Base-by-base conservation (phyloP, 2,888 invertebrate species). In the Muschampia plurimacula region DNA sequence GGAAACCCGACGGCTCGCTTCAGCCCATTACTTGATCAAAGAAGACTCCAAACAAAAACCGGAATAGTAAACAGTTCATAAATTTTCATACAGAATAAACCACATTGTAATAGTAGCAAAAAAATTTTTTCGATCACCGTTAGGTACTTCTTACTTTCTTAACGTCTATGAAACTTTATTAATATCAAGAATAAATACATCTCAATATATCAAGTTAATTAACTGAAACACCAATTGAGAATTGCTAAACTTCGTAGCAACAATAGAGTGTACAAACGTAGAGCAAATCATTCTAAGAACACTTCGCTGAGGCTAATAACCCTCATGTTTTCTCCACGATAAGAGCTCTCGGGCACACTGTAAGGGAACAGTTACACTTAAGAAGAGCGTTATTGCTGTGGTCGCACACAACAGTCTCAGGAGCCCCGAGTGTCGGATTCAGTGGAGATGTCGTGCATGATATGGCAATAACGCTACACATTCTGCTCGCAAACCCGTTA, bases 351-450 rank as follows among this genome's bases (percentile, higher is more conserved):
- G 74, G 78, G 81, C 74, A 76, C 70, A 77, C 76, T 82, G 77
- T 80, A 82, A 81, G 83, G 75, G 80, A 82, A 80, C 81, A 84
- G 83, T 86, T 82, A 84, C 83, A 87, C 84, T 89, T 87, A 85
- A 86, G 85, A 83, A 82, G 79, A 83, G 84, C 84, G 85, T 88
- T 90, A 90, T 86, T 85, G 83, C 84, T 77, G 82, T 87, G 83
- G 82, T 82, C 81, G 83, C 77, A 79, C 75, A 77, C 79, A 75
- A 77, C 74, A 84, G 81, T 82, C 82, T 80, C 72, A 81, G 72
- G 74, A 70, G 76, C 74, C 79, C 79, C 75, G 72, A 65, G 74
- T 76, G 75, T 74, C 75, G 73, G 79, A 80, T 81, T 74, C 69
- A 79, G 80, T 78, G 79, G 80, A 74, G 81, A 83, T 83, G 82